Base-by-base conservation (phyloP, 2,113 vertebrate genomes). In the Epinephelus lanceolatus region DNA sequence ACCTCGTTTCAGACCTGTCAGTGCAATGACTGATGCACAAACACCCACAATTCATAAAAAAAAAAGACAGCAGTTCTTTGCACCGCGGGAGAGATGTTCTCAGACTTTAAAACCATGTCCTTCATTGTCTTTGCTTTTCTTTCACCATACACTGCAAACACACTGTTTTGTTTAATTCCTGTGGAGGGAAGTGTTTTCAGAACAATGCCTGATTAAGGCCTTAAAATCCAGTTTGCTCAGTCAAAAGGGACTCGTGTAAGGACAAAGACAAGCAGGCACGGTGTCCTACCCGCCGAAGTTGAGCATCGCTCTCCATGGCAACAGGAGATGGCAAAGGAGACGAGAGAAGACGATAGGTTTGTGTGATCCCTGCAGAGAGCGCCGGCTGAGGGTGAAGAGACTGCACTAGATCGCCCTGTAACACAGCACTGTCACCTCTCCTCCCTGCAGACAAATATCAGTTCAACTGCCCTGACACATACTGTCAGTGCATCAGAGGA, bases 281-380 rank as follows among this genome's bases (percentile, higher is more conserved):
- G 18, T 18, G 51, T 84, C 62, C 51, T 57, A 33, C 61, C 33
- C 61, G 52, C 71, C 33, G 3, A 40, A 71, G 79, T 55, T 45
- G 53, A 80, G 81, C 88, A 80, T 89, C 55, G 11, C 51, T 90
- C 80, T 83, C 86, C 90, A 87, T 83, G 25, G 88, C 84, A 89
- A 93, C 87, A 40, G 66, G 72, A 80, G 76, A 76, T n/a, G 49
- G 78, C 17, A 19, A 80, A 65, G 27, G 76, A 85, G 75, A 71
- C 15, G 3, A 67, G 53, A 71, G 70, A 68, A 66, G 68, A 81
- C 23, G 61, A 76, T 71, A 53, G 71, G 63, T 84, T 67, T 42
- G 67, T 51, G 53, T 5, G 47, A 56, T 88, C 81, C 83, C 80
- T 15, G 62, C 19, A 73, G 87, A 80, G 53, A 27, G 27, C 5